Evolutionary conservation across 2,888 invertebrate genomes (phyloP), one percentile per base, ranked within the genome.

Genomic region (Cerceris ruficornis): DNA sequence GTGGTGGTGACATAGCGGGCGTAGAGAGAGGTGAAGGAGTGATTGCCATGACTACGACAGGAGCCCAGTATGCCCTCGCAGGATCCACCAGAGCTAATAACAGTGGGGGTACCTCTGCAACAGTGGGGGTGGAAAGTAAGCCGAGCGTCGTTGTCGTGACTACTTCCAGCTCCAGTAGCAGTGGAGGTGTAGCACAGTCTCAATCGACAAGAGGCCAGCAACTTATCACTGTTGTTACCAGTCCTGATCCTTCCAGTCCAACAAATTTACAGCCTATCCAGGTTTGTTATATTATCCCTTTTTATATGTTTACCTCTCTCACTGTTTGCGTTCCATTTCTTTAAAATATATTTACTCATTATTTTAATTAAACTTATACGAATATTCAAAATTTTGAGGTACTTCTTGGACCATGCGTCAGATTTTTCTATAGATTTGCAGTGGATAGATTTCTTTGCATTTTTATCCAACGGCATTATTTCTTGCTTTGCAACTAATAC

Each of bases 31-130:
- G 88, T 84, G 89, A 90, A 91, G 91, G 89, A 89, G 90, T 86
- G 81, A 92, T 92, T 90, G 88, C 92, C 92, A 92, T 92, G 92
- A 91, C 92, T 92, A 92, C 92, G 81, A 92, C 92, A 68, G 92
- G 92, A 91, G 91, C 91, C 86, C 92, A 92, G 88, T 92, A 92
- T 82, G 88, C 92, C 88, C 91, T 92, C 69, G 89, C 92, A 91
- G 90, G 91, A 89, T 92, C 91, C 84, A 88, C 90, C 85, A 90
- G 91, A 79, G 87, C 90, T 88, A 89, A 87, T 65, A 90, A 90
- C 89, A 88, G 90, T 89, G 90, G 90, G 90, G 87, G 90, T 87
- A 86, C 83, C 89, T 84, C 90, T 57, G 83, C 86, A 55, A 79
- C 89, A 81, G 90, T 90, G 89, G 91, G 90, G 90, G 90, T 91